Conservation (phyloP, 2,797 vertebrate genomes). For the Coilia nasus region DNA sequence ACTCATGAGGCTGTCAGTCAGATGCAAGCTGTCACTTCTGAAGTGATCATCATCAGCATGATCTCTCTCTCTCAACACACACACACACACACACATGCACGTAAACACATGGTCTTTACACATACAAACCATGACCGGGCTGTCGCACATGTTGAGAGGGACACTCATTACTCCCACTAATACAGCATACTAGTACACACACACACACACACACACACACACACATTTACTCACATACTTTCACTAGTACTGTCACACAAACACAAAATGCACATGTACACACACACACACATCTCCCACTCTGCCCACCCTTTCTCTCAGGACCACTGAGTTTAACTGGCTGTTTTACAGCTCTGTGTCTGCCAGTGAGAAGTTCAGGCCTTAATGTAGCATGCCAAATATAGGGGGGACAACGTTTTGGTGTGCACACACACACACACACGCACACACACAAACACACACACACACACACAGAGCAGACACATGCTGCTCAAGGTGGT, state of each 20-base stretch:
- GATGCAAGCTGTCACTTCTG: constrained; percentile 16
- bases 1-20: constrained; percentile 9
- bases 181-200: background rate
- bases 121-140: background rate
- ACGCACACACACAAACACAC: no score
- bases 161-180: background rate
- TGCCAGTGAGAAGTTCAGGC: background rate
- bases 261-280: background rate
- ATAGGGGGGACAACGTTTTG: background rate
- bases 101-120: background rate
- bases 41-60: background rate
- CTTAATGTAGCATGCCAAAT: background rate
- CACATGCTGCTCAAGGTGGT: no score
- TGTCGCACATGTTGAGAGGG: background rate
- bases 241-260: background rate
- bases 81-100: constrained; percentile 8
- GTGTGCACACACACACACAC: no score
- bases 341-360: background rate
- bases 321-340: background rate
- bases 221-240: background rate
- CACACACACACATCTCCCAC: background rate
- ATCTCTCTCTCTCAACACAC: background rate
- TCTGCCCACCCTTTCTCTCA: no score
- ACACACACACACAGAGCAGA: no score
- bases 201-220: background rate